Conservation (phyloP, 2,113 vertebrate species). For the Petrocephalus zakoni region DNA sequence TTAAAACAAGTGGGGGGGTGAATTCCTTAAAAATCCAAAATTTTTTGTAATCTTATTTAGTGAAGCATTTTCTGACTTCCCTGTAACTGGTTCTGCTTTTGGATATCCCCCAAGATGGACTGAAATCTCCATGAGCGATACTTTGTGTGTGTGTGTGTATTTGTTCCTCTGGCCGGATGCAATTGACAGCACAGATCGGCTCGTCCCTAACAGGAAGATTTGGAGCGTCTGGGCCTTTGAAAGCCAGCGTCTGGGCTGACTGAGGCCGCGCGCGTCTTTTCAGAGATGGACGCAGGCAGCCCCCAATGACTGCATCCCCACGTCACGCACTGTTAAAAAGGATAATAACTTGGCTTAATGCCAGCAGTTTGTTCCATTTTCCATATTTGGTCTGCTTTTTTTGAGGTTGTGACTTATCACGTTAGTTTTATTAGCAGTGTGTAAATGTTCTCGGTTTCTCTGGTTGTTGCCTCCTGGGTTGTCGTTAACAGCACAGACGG, state of each 20-base stretch:
- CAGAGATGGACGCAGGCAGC: neutral
- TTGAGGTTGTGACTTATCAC: neutral
- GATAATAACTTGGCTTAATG: neutral
- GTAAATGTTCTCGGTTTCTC: neutral
- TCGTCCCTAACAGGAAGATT: neutral
- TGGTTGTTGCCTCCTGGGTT: conserved; percentile 17
- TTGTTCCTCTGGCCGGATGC: neutral
- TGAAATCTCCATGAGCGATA: neutral
- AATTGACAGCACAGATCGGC: neutral
- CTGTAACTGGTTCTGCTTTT: neutral
- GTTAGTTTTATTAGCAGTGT: neutral
- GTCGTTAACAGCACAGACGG: neutral
- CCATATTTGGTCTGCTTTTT: neutral
- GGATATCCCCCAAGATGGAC: neutral
- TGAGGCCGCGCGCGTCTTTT: neutral
- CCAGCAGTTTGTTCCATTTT: neutral
- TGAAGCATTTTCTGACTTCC: neutral
- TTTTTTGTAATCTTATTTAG: neutral
- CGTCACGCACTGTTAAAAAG: neutral
- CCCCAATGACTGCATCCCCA: too few species aligned
- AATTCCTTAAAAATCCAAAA: neutral
- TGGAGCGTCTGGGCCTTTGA: neutral
- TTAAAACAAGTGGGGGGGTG: neutral
- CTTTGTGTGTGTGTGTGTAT: neutral
- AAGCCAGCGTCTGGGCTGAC: neutral